A percentile compares a stretch with the other conserved stretches of the same genome.
phyloP scores from a whole-genome alignment of 2,888 invertebrate genomes.

The Sphaerophoria rueppellii region DNA sequence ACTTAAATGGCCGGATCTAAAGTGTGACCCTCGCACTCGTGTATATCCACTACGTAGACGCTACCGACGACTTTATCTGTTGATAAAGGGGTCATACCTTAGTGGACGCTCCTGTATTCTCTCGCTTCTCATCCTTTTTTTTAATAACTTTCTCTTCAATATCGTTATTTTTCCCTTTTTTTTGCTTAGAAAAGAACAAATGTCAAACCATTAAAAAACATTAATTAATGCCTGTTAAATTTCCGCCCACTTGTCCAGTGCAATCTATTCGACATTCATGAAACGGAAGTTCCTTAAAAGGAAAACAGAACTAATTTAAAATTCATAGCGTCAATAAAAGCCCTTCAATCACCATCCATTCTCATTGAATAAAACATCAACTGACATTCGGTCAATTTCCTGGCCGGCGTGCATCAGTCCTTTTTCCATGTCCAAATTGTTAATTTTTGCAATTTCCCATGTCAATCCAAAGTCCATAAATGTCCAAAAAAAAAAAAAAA shows the following conservation, averaged over 20 bases:
- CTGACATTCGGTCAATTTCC: slow-evolving; percentile 71
- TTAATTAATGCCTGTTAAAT: neutral
- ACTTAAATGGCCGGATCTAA: no score
- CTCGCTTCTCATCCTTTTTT: no score
- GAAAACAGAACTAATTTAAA: slow-evolving; percentile 55
- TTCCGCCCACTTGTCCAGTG: neutral
- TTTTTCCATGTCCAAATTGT: slow-evolving; percentile 58
- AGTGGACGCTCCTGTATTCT: no score
- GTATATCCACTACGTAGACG: no score
- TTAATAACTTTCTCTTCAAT: no score
- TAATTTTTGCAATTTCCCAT: slow-evolving; percentile 72
- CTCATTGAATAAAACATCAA: slow-evolving; percentile 44
- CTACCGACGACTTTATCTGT: no score
- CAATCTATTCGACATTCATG: neutral
- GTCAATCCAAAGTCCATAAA: slow-evolving; percentile 55
- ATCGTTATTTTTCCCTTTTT: no score
- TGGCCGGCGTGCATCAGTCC: slow-evolving; percentile 33
- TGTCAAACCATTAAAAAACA: no score
- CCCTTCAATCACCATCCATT: slow-evolving; percentile 71
- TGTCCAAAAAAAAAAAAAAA: slow-evolving; percentile 17
- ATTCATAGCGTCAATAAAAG: slow-evolving; percentile 73
- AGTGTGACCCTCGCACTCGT: no score
- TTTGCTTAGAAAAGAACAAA: no score
- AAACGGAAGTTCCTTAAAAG: neutral
- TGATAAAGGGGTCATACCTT: no score